Conservation (phyloP, 2,797 vertebrate species). For the Hoplostethus mediterraneus region DNA sequence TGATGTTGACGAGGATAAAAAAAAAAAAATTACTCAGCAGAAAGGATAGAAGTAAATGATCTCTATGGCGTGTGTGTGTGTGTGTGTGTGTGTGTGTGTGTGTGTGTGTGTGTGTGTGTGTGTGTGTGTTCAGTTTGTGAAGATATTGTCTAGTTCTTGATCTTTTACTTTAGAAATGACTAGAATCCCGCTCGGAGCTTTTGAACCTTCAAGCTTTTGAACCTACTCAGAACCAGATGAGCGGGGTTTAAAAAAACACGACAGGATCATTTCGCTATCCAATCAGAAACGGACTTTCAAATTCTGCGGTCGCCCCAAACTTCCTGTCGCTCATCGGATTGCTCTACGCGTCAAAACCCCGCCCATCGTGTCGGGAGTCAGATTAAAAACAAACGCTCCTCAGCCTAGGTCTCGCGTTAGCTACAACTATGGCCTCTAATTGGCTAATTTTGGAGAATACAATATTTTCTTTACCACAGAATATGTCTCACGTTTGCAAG, state of each 20-base stretch:
- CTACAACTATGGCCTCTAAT: background rate
- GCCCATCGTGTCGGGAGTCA: background rate
- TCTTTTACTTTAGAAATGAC: constrained; percentile 13
- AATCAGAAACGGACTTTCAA: background rate
- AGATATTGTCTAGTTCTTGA: background rate
- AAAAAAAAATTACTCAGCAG: background rate
- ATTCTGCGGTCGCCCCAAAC: background rate
- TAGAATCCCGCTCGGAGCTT: constrained; percentile 5
- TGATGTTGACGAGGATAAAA: background rate
- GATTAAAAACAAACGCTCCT: background rate
- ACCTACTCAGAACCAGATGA: background rate
- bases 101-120: background rate
- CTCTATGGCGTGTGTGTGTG: constrained; percentile 7
- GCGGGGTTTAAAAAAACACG: background rate
- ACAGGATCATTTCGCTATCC: background rate
- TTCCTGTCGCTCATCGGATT: background rate
- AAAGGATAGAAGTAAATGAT: constrained; percentile 5
- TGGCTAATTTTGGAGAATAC: too few species aligned
- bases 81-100: constrained; percentile 3
- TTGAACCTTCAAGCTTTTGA: background rate
- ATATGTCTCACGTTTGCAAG: too few species aligned
- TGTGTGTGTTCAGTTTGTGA: constrained; percentile 7
- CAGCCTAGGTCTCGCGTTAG: background rate
- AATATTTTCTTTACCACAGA: too few species aligned
- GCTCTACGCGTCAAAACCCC: background rate